Conservation (phyloP, 2,888 invertebrate genomes). For the Aproaerema taeniolella region DNA sequence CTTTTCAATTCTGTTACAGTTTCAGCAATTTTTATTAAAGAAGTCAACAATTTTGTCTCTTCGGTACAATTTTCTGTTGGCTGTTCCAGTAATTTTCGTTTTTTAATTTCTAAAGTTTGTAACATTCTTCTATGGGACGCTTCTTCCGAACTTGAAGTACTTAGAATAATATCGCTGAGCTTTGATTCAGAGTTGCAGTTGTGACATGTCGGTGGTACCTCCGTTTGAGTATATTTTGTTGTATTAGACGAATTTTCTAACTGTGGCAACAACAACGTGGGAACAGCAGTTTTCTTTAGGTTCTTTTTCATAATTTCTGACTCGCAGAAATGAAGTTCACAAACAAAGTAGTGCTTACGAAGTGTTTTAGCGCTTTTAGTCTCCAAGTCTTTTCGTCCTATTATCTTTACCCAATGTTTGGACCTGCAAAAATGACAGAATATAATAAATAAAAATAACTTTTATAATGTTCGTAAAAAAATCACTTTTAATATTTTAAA, state of each 20-base stretch:
- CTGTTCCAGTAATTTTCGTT: constrained; percentile 9
- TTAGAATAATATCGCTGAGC: too few relatives aligned
- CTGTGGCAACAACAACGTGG: not conserved
- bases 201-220: not conserved
- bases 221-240: constrained; percentile 7
- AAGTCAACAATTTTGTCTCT: constrained; percentile 3
- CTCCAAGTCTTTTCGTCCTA: constrained; percentile 4
- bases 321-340: constrained; percentile 2
- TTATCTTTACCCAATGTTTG: not conserved
- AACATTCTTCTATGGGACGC: not conserved
- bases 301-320: constrained; percentile 1
- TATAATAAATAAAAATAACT: too few relatives aligned
- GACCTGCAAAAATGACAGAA: constrained; percentile 5
- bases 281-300: not conserved
- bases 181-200: not conserved
- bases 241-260: not conserved
- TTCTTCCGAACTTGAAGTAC: too few relatives aligned
- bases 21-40: constrained; percentile 2
- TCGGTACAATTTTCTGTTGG: not conserved
- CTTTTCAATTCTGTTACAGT: constrained; percentile 2
- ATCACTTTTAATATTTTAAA: too few relatives aligned
- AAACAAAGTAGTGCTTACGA: not conserved
- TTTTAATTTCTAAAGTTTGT: not conserved
- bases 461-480: too few relatives aligned
- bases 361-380: not conserved